Base-by-base conservation (phyloP, 2,888 invertebrate genomes). In the Tolmerus cingulatus region DNA sequence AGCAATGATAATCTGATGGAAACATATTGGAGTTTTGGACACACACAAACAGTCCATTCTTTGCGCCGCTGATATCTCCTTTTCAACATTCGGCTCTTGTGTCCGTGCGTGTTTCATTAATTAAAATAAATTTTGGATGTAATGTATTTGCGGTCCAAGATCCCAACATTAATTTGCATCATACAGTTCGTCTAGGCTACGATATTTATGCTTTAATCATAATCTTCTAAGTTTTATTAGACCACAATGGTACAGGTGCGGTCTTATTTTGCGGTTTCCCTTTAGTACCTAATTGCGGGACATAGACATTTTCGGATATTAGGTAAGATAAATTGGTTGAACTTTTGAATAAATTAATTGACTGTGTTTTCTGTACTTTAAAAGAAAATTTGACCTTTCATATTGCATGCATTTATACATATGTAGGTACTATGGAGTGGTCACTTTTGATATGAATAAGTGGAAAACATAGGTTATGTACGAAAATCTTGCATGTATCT, bases 1-100 rank as follows among this genome's bases (percentile, higher is more conserved):
- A 87, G 88, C 87, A 88, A 88, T 88, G 85, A 88, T 88, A 87
- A 87, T 88, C 88, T 87, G 87, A 87, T 88, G 88, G 88, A 88
- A 88, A 88, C 88, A 88, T 87, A 88, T 88, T 88, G 87, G 78
- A 79, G 85, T 87, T 87, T 78, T 87, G 51, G 34, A 76, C 46
- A 74, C 46, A 86, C 19, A 82, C 16, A 82, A 16, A 27, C 57
- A 12, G 57, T 19, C 82, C 66, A 82, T 85, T 85, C 74, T 85
- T 43, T 55, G 40, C 46, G n/a, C 34, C 19, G 51, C n/a, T 16
- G 30, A 23, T 51, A 19, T 76, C 66, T 76, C n/a, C 51, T 86
- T 86, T 27, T 76, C 46, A 74, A 74, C 76, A 74, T 86, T 76
- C 74, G 46, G 5, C 51, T 84, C 88, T 77, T 88, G 84, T 66